Conservation (phyloP, 2,113 vertebrate species). For the Chinchilla lanigera region DNA sequence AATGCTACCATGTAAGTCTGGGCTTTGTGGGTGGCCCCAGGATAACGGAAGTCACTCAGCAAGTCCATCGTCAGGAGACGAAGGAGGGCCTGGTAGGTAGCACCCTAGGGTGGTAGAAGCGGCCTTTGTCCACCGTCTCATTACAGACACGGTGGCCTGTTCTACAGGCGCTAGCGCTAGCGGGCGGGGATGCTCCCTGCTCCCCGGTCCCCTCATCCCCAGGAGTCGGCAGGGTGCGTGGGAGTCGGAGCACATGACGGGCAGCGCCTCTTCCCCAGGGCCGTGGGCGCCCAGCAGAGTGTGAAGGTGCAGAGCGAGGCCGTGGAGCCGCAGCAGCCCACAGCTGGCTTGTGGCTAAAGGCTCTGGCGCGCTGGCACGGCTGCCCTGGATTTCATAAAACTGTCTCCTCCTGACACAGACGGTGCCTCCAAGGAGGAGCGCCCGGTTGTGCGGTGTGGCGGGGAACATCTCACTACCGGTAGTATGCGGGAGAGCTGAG, state of each 20-base stretch:
- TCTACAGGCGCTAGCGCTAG: background rate
- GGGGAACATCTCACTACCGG: conserved; percentile 63
- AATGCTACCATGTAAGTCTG: background rate
- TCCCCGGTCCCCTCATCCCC: background rate
- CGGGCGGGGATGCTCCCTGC: background rate
- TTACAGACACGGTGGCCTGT: background rate
- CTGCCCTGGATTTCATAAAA: conserved; percentile 56
- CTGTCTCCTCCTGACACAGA: conserved; percentile 61
- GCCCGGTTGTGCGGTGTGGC: conserved; percentile 64
- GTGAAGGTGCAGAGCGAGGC: background rate
- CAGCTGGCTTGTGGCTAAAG: background rate
- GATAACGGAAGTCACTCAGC: background rate
- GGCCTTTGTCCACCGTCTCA: background rate
- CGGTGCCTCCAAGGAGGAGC: conserved; percentile 54
- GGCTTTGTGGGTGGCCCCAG: background rate
- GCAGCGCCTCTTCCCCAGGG: conserved; percentile 23
- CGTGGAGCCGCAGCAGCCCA: background rate
- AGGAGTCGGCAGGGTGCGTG: conserved; percentile 47
- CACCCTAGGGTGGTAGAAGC: background rate
- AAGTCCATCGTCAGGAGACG: background rate
- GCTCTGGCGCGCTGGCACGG: conserved; percentile 29
- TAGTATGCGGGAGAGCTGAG: background rate
- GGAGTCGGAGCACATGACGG: background rate
- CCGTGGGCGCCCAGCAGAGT: background rate
- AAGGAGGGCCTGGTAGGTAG: background rate